Conservation (phyloP, 2,797 vertebrate genomes). For the Gambelia wislizenii region DNA sequence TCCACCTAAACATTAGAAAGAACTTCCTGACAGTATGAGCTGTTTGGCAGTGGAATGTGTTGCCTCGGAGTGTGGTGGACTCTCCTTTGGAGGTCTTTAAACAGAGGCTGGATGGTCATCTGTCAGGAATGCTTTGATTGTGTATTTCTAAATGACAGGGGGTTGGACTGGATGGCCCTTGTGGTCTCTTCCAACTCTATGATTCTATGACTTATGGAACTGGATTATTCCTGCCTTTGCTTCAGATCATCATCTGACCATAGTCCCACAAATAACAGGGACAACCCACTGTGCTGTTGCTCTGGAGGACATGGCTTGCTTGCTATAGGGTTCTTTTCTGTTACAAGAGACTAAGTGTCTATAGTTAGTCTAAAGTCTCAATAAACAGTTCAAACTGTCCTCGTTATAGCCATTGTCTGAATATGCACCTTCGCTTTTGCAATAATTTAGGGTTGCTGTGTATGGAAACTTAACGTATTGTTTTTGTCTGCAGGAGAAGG, state of each 20-base stretch:
- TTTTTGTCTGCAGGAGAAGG: constrained; percentile 72
- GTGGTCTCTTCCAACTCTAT: too few species aligned
- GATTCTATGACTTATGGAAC: too few species aligned
- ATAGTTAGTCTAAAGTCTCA: background rate
- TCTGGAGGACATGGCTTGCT: background rate
- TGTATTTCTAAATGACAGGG: too few species aligned
- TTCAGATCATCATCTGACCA: background rate
- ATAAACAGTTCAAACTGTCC: background rate
- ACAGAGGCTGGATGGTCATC: too few species aligned
- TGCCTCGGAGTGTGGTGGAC: too few species aligned
- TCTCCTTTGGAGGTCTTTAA: too few species aligned
- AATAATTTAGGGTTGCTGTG: background rate
- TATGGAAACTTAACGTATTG: constrained; percentile 65
- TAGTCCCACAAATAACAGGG: background rate
- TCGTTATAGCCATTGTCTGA: background rate
- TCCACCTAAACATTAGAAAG: too few species aligned
- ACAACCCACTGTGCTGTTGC: background rate
- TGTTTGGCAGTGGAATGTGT: too few species aligned
- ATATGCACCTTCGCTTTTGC: too few species aligned
- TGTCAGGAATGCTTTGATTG: too few species aligned
- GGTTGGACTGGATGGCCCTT: too few species aligned
- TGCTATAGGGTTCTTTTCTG: background rate
- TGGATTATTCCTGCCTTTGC: background rate
- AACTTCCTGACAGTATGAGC: too few species aligned
- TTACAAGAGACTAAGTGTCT: background rate